Conservation (phyloP, 2,113 vertebrate genomes). For the Recurvirostra avosetta region DNA sequence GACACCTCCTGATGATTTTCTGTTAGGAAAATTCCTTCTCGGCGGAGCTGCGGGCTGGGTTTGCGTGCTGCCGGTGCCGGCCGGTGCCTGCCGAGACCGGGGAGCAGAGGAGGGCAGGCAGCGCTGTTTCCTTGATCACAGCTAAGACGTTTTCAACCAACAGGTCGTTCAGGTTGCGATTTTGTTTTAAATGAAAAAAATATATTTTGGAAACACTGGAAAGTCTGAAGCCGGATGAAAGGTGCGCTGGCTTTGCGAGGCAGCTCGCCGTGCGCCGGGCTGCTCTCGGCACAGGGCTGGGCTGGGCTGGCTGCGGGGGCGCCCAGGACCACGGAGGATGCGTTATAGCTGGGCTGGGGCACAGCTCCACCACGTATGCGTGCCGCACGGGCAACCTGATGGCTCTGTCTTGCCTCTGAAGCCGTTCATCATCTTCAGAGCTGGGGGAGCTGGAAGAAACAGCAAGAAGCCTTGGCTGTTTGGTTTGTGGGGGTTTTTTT, state of each 20-base stretch:
- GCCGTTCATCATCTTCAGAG: neutral
- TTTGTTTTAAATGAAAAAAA: neutral
- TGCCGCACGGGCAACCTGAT: accelerated
- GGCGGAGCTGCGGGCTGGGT: neutral
- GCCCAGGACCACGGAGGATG: accelerated
- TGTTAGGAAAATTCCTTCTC: neutral
- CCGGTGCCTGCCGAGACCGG: accelerated
- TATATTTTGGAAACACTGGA: neutral
- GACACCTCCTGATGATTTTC: slow-evolving; percentile 21
- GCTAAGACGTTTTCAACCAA: neutral
- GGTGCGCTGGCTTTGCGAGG: accelerated
- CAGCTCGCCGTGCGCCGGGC: neutral
- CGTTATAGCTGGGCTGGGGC: no score
- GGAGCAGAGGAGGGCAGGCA: neutral
- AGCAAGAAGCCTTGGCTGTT: neutral
- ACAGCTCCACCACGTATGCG: accelerated
- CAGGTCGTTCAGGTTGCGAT: neutral
- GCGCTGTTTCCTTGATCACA: neutral
- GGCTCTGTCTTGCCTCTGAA: neutral
- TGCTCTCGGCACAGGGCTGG: neutral
- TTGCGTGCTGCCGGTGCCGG: neutral
- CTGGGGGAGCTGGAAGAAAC: neutral
- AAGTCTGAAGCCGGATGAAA: neutral
- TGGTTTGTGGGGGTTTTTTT: neutral
- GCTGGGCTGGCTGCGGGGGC: neutral